phyloP scores from a whole-genome alignment of 2,888 invertebrate genomes.

The Microdon myrmicae region DNA sequence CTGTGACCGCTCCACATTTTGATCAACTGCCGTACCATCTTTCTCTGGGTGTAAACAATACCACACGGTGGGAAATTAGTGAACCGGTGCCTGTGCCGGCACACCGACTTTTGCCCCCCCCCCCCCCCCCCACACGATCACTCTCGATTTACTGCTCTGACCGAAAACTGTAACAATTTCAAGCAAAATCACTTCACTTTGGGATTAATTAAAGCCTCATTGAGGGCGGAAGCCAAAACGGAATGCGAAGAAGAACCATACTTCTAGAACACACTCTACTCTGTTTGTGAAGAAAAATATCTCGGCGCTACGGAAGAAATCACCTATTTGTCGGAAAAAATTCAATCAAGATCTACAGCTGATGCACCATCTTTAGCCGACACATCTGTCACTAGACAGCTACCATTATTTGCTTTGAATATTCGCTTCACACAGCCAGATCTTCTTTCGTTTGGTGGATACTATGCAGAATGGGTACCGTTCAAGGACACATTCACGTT shows the following conservation, averaged over 20 bases:
- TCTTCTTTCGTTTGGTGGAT: constrained; percentile 6
- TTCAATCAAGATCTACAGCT: background rate
- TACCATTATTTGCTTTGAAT: background rate
- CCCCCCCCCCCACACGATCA: no score
- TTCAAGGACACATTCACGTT: constrained; percentile 14
- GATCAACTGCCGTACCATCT: no score
- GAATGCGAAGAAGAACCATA: constrained; percentile 10
- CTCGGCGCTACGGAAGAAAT: constrained; percentile 6
- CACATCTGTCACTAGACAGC: background rate
- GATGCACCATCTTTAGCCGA: constrained; percentile 3
- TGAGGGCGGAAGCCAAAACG: background rate
- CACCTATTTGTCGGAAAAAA: constrained; percentile 1
- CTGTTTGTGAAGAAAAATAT: constrained; percentile 11
- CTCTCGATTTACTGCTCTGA: constrained; percentile 11
- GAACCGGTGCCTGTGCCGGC: no score
- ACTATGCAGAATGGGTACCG: constrained; percentile 12
- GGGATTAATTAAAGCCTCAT: constrained; percentile 2
- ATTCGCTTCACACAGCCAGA: no score
- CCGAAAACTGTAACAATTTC: constrained; percentile 2
- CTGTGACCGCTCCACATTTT: no score
- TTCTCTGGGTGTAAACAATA: no score
- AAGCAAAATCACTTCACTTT: constrained; percentile 2
- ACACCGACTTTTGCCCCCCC: no score
- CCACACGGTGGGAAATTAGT: no score
- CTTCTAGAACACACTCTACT: constrained; percentile 1